Conservation (phyloP, 2,113 vertebrate species). For the Notiomystis cincta region DNA sequence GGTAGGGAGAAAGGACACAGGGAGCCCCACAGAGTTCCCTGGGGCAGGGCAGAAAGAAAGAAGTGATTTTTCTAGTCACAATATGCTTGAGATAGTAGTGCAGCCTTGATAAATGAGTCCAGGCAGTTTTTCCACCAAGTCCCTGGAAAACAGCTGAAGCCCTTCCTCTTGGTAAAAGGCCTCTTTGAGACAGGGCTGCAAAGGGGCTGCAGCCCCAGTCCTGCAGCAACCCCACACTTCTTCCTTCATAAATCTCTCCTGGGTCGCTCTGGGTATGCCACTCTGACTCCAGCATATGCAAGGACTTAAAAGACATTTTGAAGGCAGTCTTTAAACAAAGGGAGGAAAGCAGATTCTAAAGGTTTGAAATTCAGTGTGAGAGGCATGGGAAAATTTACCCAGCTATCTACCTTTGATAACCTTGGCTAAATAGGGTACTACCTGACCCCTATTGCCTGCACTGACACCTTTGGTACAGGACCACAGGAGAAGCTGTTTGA, state of each 20-base stretch:
- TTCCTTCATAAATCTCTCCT: not conserved
- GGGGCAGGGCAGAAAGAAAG: not conserved
- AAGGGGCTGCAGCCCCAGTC: not conserved
- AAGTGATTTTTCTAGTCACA: not conserved
- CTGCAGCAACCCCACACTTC: not conserved
- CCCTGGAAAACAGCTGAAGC: not conserved
- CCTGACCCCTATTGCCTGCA: not conserved
- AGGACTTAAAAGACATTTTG: not conserved
- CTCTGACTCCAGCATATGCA: not conserved
- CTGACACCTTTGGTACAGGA: not conserved
- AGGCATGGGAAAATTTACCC: not conserved
- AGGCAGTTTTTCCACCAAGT: not conserved
- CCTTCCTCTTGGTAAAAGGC: not conserved
- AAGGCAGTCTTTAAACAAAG: not conserved
- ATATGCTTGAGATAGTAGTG: not conserved
- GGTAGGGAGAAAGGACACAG: not conserved
- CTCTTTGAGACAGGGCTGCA: not conserved
- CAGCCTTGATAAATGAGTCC: not conserved
- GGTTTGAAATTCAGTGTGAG: not conserved
- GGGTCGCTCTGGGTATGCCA: not conserved
- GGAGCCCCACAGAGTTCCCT: not conserved
- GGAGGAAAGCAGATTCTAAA: not conserved
- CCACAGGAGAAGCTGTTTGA: not conserved
- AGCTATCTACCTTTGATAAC: not conserved
- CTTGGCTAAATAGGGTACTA: not conserved